A percentile compares a stretch with the other conserved stretches of the same genome.
Conservation (phyloP, 2,113 vertebrate species). For the Otis tarda region DNA sequence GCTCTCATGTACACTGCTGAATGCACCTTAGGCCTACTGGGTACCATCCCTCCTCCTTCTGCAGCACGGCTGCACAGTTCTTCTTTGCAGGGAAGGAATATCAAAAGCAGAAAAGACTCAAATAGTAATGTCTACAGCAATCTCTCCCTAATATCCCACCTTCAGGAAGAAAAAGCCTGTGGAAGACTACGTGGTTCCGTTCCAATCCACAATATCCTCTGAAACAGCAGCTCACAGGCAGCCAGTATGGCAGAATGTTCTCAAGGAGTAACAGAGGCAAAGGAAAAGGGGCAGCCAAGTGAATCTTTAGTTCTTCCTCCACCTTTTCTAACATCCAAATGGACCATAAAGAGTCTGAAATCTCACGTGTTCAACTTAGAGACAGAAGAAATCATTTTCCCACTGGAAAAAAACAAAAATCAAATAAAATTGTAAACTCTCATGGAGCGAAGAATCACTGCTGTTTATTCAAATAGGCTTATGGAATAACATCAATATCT, state of each 20-base stretch:
- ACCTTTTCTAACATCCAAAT: not conserved
- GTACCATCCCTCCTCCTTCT: not conserved
- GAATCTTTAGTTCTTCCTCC: not conserved
- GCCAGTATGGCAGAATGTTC: not conserved
- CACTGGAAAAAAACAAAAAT: not conserved
- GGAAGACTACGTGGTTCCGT: not conserved
- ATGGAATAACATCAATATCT: not conserved
- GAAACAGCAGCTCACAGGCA: not conserved
- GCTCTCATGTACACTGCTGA: not conserved
- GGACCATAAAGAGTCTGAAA: not conserved
- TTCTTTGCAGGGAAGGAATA: not conserved
- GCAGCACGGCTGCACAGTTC: not conserved
- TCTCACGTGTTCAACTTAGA: not conserved
- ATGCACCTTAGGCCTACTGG: not conserved
- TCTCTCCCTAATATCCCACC: not conserved
- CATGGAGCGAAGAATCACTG: not conserved
- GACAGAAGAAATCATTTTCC: not conserved
- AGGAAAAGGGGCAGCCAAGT: not conserved
- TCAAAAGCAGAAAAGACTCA: not conserved
- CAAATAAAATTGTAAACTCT: not conserved
- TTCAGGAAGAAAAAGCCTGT: not conserved
- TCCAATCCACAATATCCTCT: not conserved
- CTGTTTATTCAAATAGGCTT: not conserved
- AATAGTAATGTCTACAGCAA: not conserved
- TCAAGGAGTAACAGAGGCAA: not conserved